Percentiles rank a stretch among this genome's conserved stretches.
These are phyloP conservation scores for Onthophagus taurus DNA, from an alignment of 1,140 invertebrate species.

Conservation along the genomic window DNA sequence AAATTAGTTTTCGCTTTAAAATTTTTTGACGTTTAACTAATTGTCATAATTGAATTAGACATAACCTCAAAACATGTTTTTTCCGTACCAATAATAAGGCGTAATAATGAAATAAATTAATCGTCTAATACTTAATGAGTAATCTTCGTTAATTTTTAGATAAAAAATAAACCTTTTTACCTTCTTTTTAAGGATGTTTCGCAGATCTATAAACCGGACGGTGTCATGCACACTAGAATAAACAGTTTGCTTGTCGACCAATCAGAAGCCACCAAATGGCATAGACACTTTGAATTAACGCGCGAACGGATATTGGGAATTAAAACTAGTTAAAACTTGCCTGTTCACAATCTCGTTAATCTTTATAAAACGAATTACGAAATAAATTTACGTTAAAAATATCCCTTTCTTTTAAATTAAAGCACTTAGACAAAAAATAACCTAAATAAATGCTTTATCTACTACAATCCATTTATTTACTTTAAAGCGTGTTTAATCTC, in stretches of 20 bases:
- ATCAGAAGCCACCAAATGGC: slow-evolving; percentile 10
- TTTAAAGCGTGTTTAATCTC: too few species aligned
- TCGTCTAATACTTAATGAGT: neutral
- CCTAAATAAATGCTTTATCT: too few species aligned
- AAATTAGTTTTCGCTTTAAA: neutral
- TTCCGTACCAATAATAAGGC: neutral
- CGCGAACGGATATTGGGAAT: slow-evolving; percentile 1
- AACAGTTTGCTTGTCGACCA: slow-evolving; percentile 7
- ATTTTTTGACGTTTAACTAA: neutral
- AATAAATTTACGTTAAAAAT: too few species aligned
- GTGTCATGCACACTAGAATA: slow-evolving; percentile 3
- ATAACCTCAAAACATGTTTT: slow-evolving; percentile 7
- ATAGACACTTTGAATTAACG: slow-evolving; percentile 8
- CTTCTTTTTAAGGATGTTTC: neutral
- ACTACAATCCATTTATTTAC: too few species aligned
- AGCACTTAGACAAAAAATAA: too few species aligned
- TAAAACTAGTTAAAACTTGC: neutral
- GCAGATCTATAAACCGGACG: neutral
- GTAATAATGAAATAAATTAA: neutral
- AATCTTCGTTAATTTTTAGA: neutral
- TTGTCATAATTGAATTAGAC: slow-evolving; percentile 10
- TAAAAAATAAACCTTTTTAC: slow-evolving; percentile 5
- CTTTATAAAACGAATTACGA: too few species aligned
- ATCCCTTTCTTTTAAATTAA: too few species aligned
- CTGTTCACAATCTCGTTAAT: neutral